Conservation (phyloP, 2,888 invertebrate genomes). For the Pollenia angustigena region DNA sequence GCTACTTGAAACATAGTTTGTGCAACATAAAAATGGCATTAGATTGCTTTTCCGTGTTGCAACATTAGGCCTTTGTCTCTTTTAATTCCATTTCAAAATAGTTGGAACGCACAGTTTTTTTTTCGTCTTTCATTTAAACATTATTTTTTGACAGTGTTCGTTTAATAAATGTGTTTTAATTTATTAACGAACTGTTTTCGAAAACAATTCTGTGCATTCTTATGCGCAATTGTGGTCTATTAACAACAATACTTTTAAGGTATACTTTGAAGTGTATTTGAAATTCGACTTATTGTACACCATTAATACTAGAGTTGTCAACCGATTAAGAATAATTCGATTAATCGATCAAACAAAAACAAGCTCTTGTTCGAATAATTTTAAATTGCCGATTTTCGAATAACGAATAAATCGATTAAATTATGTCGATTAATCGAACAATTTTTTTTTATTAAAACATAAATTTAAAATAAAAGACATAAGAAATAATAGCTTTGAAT, state of each 20-base stretch:
- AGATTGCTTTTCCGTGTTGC: constrained; percentile 62
- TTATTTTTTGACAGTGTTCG: neutral
- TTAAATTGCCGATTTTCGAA: too few species aligned
- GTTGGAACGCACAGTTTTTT: constrained; percentile 48
- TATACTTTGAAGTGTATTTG: constrained; percentile 13
- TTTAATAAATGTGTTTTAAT: neutral
- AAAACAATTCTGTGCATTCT: neutral
- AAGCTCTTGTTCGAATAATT: too few species aligned
- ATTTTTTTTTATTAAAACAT: too few species aligned
- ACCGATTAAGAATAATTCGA: too few species aligned
- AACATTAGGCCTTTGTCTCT: constrained; percentile 31
- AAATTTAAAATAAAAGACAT: too few species aligned
- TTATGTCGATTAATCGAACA: too few species aligned
- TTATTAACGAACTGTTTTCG: neutral
- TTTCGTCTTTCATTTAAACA: neutral
- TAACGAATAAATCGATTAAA: too few species aligned
- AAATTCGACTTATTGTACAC: constrained; percentile 37
- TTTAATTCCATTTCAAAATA: constrained; percentile 35
- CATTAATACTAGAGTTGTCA: too few species aligned
- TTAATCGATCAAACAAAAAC: too few species aligned
- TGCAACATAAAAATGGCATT: constrained; percentile 63
- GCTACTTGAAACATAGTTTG: constrained; percentile 69
- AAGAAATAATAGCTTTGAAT: too few species aligned
- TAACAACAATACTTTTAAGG: neutral
- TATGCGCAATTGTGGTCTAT: neutral